A percentile compares a stretch with the other conserved stretches of the same genome.
Conservation (phyloP, 2,113 vertebrate genomes). For the Atherinomorus stipes region DNA sequence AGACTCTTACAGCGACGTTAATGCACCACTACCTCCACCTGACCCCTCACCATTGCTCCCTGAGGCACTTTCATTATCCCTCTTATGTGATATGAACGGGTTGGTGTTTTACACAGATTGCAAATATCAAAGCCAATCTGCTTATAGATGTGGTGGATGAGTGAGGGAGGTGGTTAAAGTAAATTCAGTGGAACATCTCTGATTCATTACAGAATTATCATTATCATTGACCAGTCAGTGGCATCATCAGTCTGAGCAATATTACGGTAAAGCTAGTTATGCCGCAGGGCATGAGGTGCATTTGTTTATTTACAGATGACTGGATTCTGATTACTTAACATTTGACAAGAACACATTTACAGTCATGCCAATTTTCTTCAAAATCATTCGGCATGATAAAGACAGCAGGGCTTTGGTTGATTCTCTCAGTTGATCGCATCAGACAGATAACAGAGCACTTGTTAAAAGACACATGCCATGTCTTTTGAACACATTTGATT, state of each 20-base stretch:
- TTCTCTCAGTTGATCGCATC: conserved; percentile 73
- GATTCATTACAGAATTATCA: conserved; percentile 71
- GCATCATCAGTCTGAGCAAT: conserved; percentile 62
- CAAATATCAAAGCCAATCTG: conserved; percentile 61
- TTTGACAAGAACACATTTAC: conserved; percentile 80
- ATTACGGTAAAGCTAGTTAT: conserved; percentile 63
- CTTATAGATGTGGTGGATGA: conserved; percentile 37
- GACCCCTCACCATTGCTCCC: conserved; percentile 56
- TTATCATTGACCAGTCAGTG: conserved; percentile 61
- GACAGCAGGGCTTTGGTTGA: conserved; percentile 73
- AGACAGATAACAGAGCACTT: conserved; percentile 63
- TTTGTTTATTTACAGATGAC: conserved; percentile 78
- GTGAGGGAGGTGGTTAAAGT: conserved; percentile 61
- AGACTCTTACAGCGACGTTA: conserved; percentile 45
- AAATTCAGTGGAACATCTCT: conserved; percentile 59
- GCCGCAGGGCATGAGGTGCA: conserved; percentile 51
- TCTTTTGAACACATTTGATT: conserved; percentile 75
- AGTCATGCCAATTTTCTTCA: conserved; percentile 73
- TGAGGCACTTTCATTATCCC: conserved; percentile 56
- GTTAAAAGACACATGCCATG: conserved; percentile 66
- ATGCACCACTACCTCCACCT: conserved; percentile 47
- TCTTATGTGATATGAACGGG: conserved; percentile 32
- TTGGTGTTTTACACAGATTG: conserved; percentile 61
- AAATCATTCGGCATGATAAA: conserved; percentile 68
- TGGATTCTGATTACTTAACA: conserved; percentile 77